Percentiles rank a stretch among this genome's conserved stretches.
Conservation (phyloP, 1,140 invertebrate species). For the Bombus cullumanus region DNA sequence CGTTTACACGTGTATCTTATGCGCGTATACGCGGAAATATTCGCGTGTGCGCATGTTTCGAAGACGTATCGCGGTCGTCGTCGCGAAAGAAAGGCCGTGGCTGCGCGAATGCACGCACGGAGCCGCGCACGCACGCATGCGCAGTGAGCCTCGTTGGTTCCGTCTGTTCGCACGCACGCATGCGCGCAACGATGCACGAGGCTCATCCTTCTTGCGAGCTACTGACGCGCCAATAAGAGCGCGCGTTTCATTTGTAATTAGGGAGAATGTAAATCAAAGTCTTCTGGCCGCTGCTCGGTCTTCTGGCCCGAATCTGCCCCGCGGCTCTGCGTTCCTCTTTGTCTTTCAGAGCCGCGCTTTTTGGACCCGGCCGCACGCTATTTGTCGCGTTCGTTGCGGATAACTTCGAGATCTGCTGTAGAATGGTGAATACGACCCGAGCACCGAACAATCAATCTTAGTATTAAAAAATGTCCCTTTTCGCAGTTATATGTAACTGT, state of each 20-base stretch:
- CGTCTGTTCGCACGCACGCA: constrained; percentile 3
- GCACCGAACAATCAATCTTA: neutral
- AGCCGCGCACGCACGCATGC: neutral
- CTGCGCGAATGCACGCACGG: neutral
- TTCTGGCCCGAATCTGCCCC: constrained; percentile 44
- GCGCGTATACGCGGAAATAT: neutral
- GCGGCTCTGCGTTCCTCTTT: constrained; percentile 37
- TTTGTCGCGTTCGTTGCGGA: neutral
- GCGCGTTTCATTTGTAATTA: constrained; percentile 80
- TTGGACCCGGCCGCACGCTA: constrained; percentile 5
- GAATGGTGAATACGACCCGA: neutral
- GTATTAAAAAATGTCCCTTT: neutral
- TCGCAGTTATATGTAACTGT: neutral
- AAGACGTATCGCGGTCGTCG: constrained; percentile 33
- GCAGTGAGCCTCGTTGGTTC: neutral
- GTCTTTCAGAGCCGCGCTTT: constrained; percentile 26
- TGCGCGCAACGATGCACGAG: neutral
- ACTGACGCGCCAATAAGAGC: constrained; percentile 77
- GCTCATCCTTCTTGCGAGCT: constrained; percentile 70
- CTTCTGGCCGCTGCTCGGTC: constrained; percentile 49
- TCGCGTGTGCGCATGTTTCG: neutral
- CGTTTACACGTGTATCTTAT: constrained; percentile 7
- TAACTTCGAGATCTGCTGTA: neutral
- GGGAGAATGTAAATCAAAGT: constrained; percentile 80
- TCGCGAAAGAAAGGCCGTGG: constrained; percentile 20